phyloP scores from a whole-genome alignment of 2,113 vertebrate species.

The Chitala chitala region DNA sequence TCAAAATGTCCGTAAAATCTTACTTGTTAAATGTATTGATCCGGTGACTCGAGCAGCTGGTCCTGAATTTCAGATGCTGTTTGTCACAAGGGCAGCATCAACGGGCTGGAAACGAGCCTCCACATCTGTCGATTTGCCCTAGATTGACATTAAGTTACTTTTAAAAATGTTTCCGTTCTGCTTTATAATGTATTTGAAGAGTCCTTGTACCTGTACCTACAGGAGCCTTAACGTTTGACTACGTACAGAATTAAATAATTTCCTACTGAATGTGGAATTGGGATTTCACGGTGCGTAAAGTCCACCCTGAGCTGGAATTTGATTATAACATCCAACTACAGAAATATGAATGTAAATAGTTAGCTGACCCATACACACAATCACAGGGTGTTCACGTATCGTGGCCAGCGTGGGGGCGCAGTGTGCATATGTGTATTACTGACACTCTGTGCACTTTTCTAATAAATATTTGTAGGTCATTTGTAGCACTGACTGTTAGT shows the following conservation, averaged over 20 bases:
- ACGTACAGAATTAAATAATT: no score
- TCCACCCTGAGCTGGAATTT: no score
- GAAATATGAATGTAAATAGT: neutral
- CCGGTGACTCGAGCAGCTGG: neutral
- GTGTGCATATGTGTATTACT: conserved; percentile 19
- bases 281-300: no score
- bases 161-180: neutral
- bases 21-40: conserved; percentile 5
- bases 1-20: neutral
- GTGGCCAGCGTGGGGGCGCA: neutral
- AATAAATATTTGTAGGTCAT: conserved; percentile 56
- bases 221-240: no score
- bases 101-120: neutral
- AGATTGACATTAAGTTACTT: neutral
- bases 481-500: conserved; percentile 33
- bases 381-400: no score
- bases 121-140: neutral
- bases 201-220: no score
- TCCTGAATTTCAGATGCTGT: neutral
- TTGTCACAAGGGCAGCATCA: neutral
- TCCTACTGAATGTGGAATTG: no score
- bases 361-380: no score
- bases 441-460: conserved; percentile 33
- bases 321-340: no score
- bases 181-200: no score